Conservation (phyloP, 2,797 vertebrate species). For the Tokudaia tokunoshimensis region DNA sequence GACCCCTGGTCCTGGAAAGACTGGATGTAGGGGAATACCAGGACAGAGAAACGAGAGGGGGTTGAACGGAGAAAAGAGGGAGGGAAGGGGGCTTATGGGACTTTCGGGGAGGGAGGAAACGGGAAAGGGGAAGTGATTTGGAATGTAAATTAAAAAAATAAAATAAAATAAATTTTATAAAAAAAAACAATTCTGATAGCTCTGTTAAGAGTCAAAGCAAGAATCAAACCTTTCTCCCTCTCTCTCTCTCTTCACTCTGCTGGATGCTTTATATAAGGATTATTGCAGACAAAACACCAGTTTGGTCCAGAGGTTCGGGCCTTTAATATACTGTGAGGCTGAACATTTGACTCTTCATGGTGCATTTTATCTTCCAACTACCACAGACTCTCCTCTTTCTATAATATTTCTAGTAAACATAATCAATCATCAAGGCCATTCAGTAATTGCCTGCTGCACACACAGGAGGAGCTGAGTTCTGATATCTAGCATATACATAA, state of each 20-base stretch:
- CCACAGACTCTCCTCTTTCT: neutral
- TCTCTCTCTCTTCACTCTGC: neutral
- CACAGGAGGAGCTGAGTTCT: neutral
- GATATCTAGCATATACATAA: neutral
- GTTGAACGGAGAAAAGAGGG: too few species aligned
- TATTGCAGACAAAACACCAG: neutral
- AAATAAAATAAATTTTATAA: too few species aligned
- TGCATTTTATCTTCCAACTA: neutral
- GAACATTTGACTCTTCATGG: neutral
- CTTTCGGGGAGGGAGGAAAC: too few species aligned
- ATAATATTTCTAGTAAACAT: neutral
- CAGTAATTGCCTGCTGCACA: neutral
- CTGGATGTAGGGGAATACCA: too few species aligned
- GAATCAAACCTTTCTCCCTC: neutral
- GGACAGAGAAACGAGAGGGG: too few species aligned
- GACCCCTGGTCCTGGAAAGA: too few species aligned
- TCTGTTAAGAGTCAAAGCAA: neutral
- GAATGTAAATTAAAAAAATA: too few species aligned
- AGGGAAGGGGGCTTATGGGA: too few species aligned
- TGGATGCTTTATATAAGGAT: neutral
- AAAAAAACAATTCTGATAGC: neutral
- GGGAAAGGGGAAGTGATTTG: too few species aligned
- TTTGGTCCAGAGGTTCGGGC: neutral
- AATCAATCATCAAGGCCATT: neutral
- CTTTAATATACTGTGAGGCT: neutral